Evolutionary conservation across 2,888 invertebrate genomes (phyloP), one percentile per base, ranked within the genome.

Genomic region (Eucriotettix oculatus): DNA sequence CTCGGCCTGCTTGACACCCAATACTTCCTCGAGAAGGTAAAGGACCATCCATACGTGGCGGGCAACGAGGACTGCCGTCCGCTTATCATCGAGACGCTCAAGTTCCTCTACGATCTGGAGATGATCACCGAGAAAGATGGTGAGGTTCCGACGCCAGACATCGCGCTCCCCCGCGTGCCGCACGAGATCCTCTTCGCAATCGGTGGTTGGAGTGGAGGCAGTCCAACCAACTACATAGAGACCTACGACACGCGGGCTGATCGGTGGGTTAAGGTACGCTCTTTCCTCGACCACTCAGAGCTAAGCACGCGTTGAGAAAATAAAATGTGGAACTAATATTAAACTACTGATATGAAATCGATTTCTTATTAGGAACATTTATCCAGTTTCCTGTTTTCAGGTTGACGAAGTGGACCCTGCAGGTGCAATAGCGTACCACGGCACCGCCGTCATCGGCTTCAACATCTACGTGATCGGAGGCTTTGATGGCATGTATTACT

Each of bases 391-490:
- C 29, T 7, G 7, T 29, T 29, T 29, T 29, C 66, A 83, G 80
- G 83, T 87, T 11, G 80, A 83, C 65, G 86, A 90, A 69, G 86
- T 87, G 54, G 91, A 91, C 73, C 84, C 87, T 3, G 81, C 82
- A 12, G 92, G 91, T 40, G 89, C 93, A 0, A 79, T 94, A 58
- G 94, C 93, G 0, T 95, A 95, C 72, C 95, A 95, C 70, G 94
- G 94, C n/a, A 89, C 91, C 0, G 91, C 90, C 0, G 90, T 93
- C 0, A 79, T 95, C 1, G 90, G 87, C 0, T 82, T 81, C 66
- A 84, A 86, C 68, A 90, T 96, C 65, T 94, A 87, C 73, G 85
- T 92, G 9, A 87, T 95, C 65, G 95, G 96, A 0, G 95, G 95
- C 9, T 95, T 93, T 70, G 90, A 95, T 69, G 94, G 93, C n/a